phyloP scores from a whole-genome alignment of 2,797 vertebrate genomes.

The Sarcoramphus papa region DNA sequence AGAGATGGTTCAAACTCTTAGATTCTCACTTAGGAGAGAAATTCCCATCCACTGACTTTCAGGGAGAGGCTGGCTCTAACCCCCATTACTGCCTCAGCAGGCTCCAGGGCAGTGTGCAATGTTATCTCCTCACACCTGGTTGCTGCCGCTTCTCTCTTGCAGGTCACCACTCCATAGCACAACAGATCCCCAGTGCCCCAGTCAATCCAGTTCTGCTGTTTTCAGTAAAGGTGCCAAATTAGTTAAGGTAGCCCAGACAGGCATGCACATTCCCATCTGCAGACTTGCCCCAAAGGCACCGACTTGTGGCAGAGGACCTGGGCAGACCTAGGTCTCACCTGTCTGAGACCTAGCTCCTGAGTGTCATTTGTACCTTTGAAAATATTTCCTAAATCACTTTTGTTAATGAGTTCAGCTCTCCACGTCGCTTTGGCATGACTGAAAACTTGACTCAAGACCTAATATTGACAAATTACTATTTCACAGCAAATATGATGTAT shows the following conservation, averaged over 20 bases:
- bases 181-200: neutral
- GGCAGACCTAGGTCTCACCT: neutral
- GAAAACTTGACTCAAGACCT: neutral
- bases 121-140: neutral
- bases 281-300: neutral
- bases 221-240: neutral
- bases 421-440: fast-evolving
- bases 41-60: neutral
- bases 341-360: neutral
- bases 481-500: neutral
- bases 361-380: neutral
- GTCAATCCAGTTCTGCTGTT: neutral
- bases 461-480: neutral
- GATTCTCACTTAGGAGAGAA: neutral
- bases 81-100: neutral
- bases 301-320: neutral
- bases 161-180: neutral
- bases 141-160: neutral
- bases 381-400: neutral
- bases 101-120: neutral
- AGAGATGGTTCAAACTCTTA: neutral
- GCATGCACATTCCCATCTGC: neutral
- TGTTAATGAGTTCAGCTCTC: neutral
- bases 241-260: neutral
- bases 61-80: neutral